Percentiles rank a stretch among this genome's conserved stretches.
phyloP scores from a whole-genome alignment of 2,797 vertebrate genomes.

The Mycteria americana region DNA sequence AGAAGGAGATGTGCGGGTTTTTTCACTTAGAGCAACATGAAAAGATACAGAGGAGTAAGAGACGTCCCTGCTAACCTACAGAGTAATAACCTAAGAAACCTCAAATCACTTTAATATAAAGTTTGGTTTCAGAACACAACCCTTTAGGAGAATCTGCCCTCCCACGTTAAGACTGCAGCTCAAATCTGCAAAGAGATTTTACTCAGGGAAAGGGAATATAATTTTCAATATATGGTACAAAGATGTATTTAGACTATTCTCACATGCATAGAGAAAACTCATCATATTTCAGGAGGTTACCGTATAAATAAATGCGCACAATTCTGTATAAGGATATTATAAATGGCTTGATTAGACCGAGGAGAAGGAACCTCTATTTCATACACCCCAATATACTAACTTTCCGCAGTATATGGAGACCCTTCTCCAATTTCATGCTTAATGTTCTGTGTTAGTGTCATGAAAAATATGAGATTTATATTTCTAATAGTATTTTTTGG shows the following conservation, averaged over 20 bases:
- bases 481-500: not conserved
- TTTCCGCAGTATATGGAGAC: not conserved
- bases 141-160: not conserved
- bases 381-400: not conserved
- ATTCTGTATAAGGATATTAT: not conserved
- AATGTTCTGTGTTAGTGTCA: not conserved
- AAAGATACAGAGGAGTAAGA: slow-evolving; percentile 25
- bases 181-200: not conserved
- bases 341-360: not conserved
- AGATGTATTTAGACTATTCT: not conserved
- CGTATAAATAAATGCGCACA: slow-evolving; percentile 6
- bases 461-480: not conserved
- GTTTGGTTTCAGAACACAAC: not conserved
- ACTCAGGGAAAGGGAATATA: not conserved
- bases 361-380: slow-evolving; percentile 11
- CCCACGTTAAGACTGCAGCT: not conserved
- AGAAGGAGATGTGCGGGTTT: slow-evolving; percentile 53
- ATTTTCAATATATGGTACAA: not conserved
- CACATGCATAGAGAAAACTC: not conserved
- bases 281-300: not conserved
- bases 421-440: not conserved
- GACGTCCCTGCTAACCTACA: not conserved
- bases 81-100: slow-evolving; percentile 21
- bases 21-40: slow-evolving; percentile 39
- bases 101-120: not conserved